Base-by-base conservation (phyloP, 2,113 vertebrate species). In the Microcebus griseorufus region DNA sequence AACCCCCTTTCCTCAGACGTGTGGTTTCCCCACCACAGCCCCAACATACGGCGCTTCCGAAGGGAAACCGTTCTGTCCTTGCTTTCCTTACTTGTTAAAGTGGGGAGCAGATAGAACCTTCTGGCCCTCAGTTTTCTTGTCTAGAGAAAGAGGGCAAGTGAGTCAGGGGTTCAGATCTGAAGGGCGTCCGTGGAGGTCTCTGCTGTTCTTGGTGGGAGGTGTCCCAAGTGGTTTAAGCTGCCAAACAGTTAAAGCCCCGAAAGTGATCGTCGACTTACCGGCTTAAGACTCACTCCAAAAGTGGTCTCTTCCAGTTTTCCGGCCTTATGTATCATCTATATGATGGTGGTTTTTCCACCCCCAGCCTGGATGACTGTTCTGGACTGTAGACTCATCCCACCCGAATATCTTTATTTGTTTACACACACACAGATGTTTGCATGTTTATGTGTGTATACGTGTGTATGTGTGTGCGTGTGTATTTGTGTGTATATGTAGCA, bases 1-100 rank as follows among this genome's bases (percentile, higher is more conserved):
- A 45, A 37, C 10, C 12, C 4, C 12, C 3, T 29, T 78, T 18
- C 53, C 37, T 42, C 32, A 10, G 11, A 2, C 4, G 0, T 32
- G 53, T 9, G 5, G 8, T 9, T 87, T 80, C 58, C 55, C 0
- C 6, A 18, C 17, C 13, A 16, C 16, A 80, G 27, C 8, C 8
- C 8, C 8, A 42, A 39, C 23, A 2, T 32, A 9, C 8, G 22
- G 27, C 58, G 10, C 53, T 72, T 87, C 65, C 14, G 60, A 64
- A 81, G 34, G 32, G 67, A 42, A 42, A 73, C 4, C 45, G 20
- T 18, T 64, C 29, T 55, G 0, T 12, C 37, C 22, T 88, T 45
- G 5, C 34, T 90, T 62, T 23, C 14, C 42, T 82, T 73, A 9
- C 27, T 25, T 76, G 6, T 53, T 64, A 25, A 27, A 20, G 55